Evolutionary conservation across 2,113 vertebrate species (phyloP), one percentile per base, ranked within the genome.

Genomic region (Myotis yumanensis): DNA sequence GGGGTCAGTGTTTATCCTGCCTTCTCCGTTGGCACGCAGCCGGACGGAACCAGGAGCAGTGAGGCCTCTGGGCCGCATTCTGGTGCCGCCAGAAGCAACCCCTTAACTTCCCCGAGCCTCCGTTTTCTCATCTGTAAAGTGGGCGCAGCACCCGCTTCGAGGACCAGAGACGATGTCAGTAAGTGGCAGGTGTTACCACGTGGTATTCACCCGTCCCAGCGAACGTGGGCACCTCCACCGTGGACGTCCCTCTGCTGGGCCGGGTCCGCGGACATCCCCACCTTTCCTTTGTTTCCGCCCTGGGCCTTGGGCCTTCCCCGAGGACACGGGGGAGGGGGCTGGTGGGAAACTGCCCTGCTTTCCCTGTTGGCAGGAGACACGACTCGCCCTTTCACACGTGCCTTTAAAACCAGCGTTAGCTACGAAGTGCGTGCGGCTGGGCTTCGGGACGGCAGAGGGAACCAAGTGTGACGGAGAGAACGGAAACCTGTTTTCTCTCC

Each of bases 361-460:
- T 28, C 25, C 6, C 7, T 1, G 0, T 3, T 3, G 15, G 28
- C 2, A 0, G n/a, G 11, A 0, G 18, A 4, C 5, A 2, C 0
- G 5, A 3, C 6, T 1, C 15, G 35, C 14, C 0, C 5, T 46
- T 9, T 11, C 11, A 10, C 20, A 1, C 2, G 7, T 2, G 32
- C 37, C 75, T 46, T 54, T 52, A 48, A 23, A 54, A 3, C 7
- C 0, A 32, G 25, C 3, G 0, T 18, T 9, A 17, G 43, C 43
- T 43, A 7, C 43, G 43, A 43, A 43, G 2, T 69, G 62, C 48
- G 23, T 11, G 14, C 10, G 17, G 35, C 16, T 43, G 59, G 30
- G 6, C 7, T 20, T 28, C 32, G 15, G 48, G n/a, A n/a, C 15
- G 28, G 76, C 5, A 28, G 54, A 30, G 46, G 14, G 73, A 35